These are phyloP conservation scores for Venustaconcha ellipsiformis DNA, from an alignment of 1,140 invertebrate species.

Conservation along the genomic window DNA sequence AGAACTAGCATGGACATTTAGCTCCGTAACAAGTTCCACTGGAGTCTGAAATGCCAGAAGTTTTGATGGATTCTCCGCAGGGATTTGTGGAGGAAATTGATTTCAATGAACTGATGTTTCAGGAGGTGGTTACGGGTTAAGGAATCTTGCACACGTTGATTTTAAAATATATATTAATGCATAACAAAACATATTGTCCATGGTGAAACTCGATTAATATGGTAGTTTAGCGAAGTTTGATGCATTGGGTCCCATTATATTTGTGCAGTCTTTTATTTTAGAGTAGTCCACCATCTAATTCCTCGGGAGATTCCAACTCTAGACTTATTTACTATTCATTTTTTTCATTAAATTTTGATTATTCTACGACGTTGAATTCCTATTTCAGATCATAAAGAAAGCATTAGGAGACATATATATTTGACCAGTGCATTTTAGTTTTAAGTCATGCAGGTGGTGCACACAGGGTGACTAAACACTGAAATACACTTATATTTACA, in stretches of 20 bases:
- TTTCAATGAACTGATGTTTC: conserved; percentile 53
- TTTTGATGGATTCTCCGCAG: conserved; percentile 49
- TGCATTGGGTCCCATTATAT: too few relatives aligned
- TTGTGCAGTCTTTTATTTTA: background rate
- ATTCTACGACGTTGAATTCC: too few relatives aligned
- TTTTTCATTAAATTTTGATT: too few relatives aligned
- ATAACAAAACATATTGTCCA: background rate
- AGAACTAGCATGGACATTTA: too few relatives aligned
- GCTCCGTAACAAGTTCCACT: too few relatives aligned
- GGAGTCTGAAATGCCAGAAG: too few relatives aligned
- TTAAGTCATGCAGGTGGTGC: too few relatives aligned
- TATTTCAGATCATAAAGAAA: too few relatives aligned
- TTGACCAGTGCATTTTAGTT: too few relatives aligned
- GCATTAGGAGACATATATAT: too few relatives aligned
- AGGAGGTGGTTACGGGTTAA: conserved; percentile 42
- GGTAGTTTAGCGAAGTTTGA: background rate
- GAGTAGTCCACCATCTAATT: background rate
- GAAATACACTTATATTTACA: too few relatives aligned
- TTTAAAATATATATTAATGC: background rate
- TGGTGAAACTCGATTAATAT: background rate
- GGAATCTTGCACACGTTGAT: background rate
- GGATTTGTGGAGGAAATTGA: conserved; percentile 62
- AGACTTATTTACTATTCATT: too few relatives aligned
- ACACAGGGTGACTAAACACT: background rate
- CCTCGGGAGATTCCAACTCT: background rate